These are phyloP conservation scores for Sphenodon punctatus DNA, from an alignment of 2,797 vertebrate species.

Conservation along the genomic window DNA sequence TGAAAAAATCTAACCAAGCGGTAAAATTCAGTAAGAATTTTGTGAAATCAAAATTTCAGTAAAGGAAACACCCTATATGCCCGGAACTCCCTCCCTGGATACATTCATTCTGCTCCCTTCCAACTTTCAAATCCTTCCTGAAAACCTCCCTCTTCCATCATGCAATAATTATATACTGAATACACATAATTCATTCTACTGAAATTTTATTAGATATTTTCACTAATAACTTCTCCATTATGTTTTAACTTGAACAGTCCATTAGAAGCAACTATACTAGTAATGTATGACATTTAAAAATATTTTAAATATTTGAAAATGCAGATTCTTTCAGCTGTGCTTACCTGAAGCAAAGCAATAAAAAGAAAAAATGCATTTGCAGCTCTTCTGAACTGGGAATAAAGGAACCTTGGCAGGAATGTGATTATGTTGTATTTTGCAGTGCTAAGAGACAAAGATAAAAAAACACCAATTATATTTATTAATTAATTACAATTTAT, in stretches of 20 bases:
- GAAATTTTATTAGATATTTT: too few relatives aligned
- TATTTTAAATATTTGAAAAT: neutral
- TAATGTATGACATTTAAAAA: neutral
- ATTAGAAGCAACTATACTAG: neutral
- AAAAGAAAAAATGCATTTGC: constrained; percentile 99
- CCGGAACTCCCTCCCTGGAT: too few relatives aligned
- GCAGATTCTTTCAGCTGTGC: constrained; percentile 44
- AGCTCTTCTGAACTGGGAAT: constrained; percentile 98
- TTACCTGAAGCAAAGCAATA: constrained; percentile 98
- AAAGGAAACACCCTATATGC: too few relatives aligned
- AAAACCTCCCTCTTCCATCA: too few relatives aligned
- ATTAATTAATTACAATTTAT: too few relatives aligned
- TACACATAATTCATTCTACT: too few relatives aligned
- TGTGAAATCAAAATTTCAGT: too few relatives aligned
- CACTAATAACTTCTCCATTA: rapidly evolving
- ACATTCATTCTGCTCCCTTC: too few relatives aligned
- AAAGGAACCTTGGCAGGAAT: constrained; percentile 97
- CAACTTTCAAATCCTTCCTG: too few relatives aligned
- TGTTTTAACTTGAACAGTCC: neutral
- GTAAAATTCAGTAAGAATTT: too few relatives aligned
- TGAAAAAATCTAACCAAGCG: too few relatives aligned
- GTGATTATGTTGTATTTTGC: constrained; percentile 98
- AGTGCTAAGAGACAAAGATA: constrained; percentile 83
- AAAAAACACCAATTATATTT: constrained; percentile 9
- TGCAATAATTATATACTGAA: too few relatives aligned